Evolutionary conservation across 2,888 invertebrate species (phyloP), one percentile per base, ranked within the genome.

Genomic region (Sphinx pinastri): DNA sequence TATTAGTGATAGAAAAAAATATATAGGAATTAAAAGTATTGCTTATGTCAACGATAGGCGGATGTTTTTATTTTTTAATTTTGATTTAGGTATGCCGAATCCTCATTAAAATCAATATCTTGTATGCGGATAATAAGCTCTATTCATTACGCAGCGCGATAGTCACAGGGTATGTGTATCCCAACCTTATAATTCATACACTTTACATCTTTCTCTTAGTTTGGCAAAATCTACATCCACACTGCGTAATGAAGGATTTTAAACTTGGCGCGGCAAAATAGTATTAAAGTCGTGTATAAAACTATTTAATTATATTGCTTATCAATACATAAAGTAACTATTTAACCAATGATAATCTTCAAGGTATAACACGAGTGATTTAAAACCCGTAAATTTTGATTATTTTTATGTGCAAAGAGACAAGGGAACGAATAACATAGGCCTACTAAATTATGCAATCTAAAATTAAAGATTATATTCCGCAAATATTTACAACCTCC

Each of bases 21-120:
- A 54, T 54, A 71, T 71, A 70, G 54, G 59, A 68, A 71, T 67
- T 71, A 68, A 57, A 68, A 25, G 54, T 67, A 70, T 71, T 70
- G 68, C 63, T 72, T 70, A 69, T 66, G 71, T 72, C 69, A 68
- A 68, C 70, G 58, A 69, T 68, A 73, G 73, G 73, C 73, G 73
- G 73, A 73, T 68, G 38, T 71, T 71, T 49, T 38, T 70, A 69
- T 55, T 67, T 49, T 59, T 69, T 59, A 45, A 54, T 68, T 25
- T 47, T 63, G 60, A n/a, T 54, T 16, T 1, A 16, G n/a, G 16
- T 38, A 38, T 38, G 38, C 38, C 38, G 38, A 47, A 16, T 60
- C 38, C 14, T 38, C 59, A 38, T 45, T 16, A 16, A 4, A 60
- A 47, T 47, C 45, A 12, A 45, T 60, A 14, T 59, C 38, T 59